Conservation (phyloP, 1,140 invertebrate species). For the Pemphigus obesinymphae region DNA sequence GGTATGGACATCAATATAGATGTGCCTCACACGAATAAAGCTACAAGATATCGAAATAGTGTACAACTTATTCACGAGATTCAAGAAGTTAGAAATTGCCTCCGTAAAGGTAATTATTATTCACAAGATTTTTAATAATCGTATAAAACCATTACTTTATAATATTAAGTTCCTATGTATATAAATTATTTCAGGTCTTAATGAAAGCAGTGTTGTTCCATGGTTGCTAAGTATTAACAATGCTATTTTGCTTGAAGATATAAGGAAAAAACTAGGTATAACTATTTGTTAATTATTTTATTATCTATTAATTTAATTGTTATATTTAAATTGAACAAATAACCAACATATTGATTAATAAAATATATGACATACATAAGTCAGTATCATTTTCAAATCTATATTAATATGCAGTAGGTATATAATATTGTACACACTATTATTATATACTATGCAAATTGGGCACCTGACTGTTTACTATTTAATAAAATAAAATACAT, state of each 20-base stretch:
- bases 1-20: neutral
- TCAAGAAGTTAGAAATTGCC: slow-evolving; percentile 64
- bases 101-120: slow-evolving; percentile 55
- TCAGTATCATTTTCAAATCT: too few species aligned
- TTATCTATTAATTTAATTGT: too few species aligned
- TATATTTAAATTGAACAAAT: too few species aligned
- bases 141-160: too few species aligned
- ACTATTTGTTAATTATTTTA: neutral
- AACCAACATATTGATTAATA: too few species aligned
- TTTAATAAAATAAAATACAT: too few species aligned
- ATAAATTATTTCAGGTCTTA: neutral
- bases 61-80: slow-evolving; percentile 69
- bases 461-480: too few species aligned
- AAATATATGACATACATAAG: too few species aligned
- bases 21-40: slow-evolving; percentile 47
- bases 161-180: neutral
- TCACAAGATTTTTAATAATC: neutral
- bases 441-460: too few species aligned
- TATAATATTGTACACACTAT: too few species aligned
- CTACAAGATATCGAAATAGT: slow-evolving; percentile 64
- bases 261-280: slow-evolving; percentile 17
- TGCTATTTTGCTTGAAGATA: slow-evolving; percentile 21
- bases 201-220: neutral
- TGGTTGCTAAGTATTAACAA: neutral
- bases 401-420: too few species aligned